Base-by-base conservation (phyloP, 2,888 invertebrate genomes). In the Cetonia aurata region DNA sequence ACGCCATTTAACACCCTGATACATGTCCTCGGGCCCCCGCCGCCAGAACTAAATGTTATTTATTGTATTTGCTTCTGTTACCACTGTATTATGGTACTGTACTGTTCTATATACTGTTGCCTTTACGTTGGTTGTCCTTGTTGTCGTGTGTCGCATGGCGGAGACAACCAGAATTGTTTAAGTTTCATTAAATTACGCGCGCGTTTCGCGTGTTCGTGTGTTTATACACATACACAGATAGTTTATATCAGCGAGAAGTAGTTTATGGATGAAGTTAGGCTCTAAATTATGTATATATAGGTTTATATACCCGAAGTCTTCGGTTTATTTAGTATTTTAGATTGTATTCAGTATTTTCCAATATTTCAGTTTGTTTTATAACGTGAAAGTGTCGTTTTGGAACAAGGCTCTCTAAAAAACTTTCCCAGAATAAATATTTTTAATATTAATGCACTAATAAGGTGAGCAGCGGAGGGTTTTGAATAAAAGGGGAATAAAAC, bases 1-100 rank as follows among this genome's bases (percentile, higher is more conserved):
- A 78, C 78, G 76, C 77, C 77, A 77, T 78, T 78, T 79, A 78
- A 78, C 77, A 79, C 78, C 76, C 78, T 78, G 79, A 78, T 79
- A 77, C 78, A 79, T 78, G 78, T 77, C 76, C 76, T 75, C 76
- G 74, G 72, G 75, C 72, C 69, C 66, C 67, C 70, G 66, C 53
- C 71, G 62, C 62, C 68, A 71, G 73, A 74, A 75, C 75, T 76
- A 75, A 71, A 77, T 77, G 77, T 77, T 77, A 78, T 78, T 78
- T 78, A 78, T 77, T 70, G 77, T 78, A 78, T 78, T 78, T 78
- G 62, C 62, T 65, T 65, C 50, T 65, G 50, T 50, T 50, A 76
- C 78, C 74, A 76, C 76, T 77, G 78, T 76, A 77, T 78, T 78
- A 78, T 77, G 74, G 74, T 70, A 71, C 71, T 72, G 65, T 10